These are phyloP conservation scores for Clarias laeviceps DNA, from an alignment of 2,797 vertebrate genomes.

Conservation along the genomic window DNA sequence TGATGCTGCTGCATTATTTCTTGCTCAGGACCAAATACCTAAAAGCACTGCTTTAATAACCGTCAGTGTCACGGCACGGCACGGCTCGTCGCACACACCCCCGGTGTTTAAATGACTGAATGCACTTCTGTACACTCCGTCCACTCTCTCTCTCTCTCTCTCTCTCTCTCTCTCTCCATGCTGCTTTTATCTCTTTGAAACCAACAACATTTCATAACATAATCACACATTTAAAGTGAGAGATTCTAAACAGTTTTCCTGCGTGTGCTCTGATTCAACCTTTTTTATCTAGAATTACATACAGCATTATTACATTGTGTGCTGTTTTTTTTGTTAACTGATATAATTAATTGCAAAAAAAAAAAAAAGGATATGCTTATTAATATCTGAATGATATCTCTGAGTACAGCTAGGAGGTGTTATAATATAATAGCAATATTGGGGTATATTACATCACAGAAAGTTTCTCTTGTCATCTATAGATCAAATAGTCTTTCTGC, in stretches of 20 bases:
- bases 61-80: background rate
- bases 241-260: too few relatives aligned
- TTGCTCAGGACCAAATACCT: constrained; percentile 5
- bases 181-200: background rate
- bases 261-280: too few relatives aligned
- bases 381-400: background rate
- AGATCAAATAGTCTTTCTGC: background rate
- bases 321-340: background rate
- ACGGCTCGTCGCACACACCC: background rate
- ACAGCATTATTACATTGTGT: background rate
- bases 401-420: background rate
- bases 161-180: background rate
- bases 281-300: background rate
- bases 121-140: background rate
- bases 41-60: constrained; percentile 46
- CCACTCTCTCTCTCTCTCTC: background rate
- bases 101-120: constrained; percentile 9
- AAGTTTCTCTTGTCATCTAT: too few relatives aligned
- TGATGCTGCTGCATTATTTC: constrained; percentile 56
- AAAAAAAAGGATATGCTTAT: background rate
- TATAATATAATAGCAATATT: background rate
- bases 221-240: too few relatives aligned
- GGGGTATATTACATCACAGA: background rate
- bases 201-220: background rate
- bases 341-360: background rate